These are phyloP conservation scores for rabbit (Oryctolagus cuniculus) DNA, from an alignment of 2,113 vertebrate species.

Conservation along the genomic window mOryCun1.1 NC_091438.1:71535501-71536000, in stretches of 20 bases:
- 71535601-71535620: background rate
- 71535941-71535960: background rate
- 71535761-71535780: background rate
- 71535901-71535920: background rate
- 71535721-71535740: background rate
- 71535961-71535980: background rate
- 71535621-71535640: background rate
- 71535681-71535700: background rate
- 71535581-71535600: background rate
- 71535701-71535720: background rate
- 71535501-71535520: background rate
- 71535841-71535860: background rate
- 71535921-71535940: background rate
- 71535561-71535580: rapidly evolving
- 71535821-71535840: background rate
- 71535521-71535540: background rate
- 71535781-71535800: too few species aligned
- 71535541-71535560: background rate
- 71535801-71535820: background rate
- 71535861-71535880: background rate
- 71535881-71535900: background rate
- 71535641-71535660: background rate
- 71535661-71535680: background rate
- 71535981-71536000: background rate
- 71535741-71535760: background rate